Conservation (phyloP, 2,888 invertebrate species). For the Heliconius hortense region DNA sequence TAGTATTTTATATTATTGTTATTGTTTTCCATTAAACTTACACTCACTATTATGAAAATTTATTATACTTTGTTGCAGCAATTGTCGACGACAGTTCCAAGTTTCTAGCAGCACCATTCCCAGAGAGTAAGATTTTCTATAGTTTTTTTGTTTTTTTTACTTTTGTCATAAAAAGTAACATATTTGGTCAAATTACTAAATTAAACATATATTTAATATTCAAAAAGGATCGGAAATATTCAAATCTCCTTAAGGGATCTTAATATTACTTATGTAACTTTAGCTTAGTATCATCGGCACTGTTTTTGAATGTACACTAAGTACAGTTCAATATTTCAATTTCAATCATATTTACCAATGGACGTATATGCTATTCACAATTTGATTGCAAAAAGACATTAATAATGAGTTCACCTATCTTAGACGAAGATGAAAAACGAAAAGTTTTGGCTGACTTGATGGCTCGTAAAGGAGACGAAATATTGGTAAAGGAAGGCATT, state of each 20-base stretch:
- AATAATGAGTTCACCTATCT: not conserved
- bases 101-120: slow-evolving; percentile 58
- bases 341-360: too few species aligned
- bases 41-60: not conserved
- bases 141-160: not conserved
- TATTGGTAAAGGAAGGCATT: slow-evolving; percentile 52
- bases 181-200: too few species aligned
- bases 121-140: slow-evolving; percentile 56
- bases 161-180: not conserved
- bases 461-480: slow-evolving; percentile 53
- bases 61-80: slow-evolving; percentile 46
- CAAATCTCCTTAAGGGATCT: not conserved
- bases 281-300: not conserved
- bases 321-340: too few species aligned
- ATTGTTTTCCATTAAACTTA: not conserved
- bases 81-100: slow-evolving; percentile 62
- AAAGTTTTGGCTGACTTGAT: slow-evolving; percentile 59
- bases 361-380: not conserved
- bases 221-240: not conserved
- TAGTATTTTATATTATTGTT: not conserved
- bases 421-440: slow-evolving; percentile 57
- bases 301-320: too few species aligned
- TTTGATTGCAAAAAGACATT: not conserved
- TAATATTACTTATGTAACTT: not conserved
- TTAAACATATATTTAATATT: too few species aligned